Evolutionary conservation across 2,888 invertebrate genomes (phyloP).

Genomic region (Apamea crenata): DNA sequence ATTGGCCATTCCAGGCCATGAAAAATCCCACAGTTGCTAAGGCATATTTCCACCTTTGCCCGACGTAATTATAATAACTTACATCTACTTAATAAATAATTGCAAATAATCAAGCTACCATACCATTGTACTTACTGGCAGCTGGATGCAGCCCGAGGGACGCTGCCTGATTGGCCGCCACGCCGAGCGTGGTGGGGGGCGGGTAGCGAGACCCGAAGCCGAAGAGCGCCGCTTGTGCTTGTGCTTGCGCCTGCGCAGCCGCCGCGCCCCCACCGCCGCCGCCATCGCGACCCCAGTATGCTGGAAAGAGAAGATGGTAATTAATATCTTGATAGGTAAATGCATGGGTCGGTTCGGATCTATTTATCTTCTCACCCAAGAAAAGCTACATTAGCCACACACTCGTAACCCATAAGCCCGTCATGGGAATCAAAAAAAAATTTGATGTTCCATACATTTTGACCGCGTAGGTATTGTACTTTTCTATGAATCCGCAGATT

Average conservation of each 20-base stretch:
- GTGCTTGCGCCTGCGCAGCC: slow-evolving; percentile 87
- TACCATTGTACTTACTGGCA: slow-evolving; percentile 90
- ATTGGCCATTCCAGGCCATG: not conserved
- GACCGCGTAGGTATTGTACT: no score
- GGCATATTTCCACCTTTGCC: no score
- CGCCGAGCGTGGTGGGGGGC: slow-evolving; percentile 94
- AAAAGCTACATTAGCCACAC: no score
- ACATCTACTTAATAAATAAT: slow-evolving; percentile 20
- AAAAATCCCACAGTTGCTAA: not conserved
- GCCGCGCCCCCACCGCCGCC: slow-evolving; percentile 83
- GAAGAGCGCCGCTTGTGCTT: slow-evolving; percentile 87
- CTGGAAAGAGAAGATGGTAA: slow-evolving; percentile 82
- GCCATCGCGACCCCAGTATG: slow-evolving; percentile 94
- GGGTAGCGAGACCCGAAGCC: slow-evolving; percentile 88
- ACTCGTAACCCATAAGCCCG: no score
- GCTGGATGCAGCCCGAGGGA: slow-evolving; percentile 94
- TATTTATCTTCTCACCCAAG: not conserved
- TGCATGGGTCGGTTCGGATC: not conserved
- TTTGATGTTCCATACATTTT: no score
- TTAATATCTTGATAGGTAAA: not conserved
- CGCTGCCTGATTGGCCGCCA: slow-evolving; percentile 96
- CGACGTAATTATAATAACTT: not conserved
- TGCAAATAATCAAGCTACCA: slow-evolving; percentile 26
- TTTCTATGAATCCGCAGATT: no score
- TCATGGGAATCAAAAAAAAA: no score